These are phyloP conservation scores for Erinaceus europaeus DNA, from an alignment of 2,113 vertebrate species.

Conservation along the genomic window DNA sequence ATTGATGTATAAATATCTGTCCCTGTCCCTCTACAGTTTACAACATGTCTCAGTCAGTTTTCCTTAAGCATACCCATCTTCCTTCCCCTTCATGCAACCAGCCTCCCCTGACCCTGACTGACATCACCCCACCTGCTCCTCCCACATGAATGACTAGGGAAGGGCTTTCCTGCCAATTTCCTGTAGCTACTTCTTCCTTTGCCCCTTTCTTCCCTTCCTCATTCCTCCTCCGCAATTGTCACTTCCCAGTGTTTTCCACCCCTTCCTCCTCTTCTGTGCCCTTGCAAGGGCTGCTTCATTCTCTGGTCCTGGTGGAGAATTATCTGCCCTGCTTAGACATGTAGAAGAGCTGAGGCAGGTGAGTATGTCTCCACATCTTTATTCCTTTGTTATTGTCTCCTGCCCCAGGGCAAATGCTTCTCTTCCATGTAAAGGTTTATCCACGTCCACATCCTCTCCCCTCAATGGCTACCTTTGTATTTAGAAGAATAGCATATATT, in stretches of 20 bases:
- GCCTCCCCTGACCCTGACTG: accelerated
- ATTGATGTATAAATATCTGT: background rate
- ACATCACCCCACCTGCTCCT: background rate
- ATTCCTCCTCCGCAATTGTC: slow-evolving; percentile 1
- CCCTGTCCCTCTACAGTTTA: background rate
- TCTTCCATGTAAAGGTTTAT: slow-evolving; percentile 44
- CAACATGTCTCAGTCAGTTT: background rate
- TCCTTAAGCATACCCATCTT: background rate
- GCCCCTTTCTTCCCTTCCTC: slow-evolving; percentile 9
- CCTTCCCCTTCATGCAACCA: background rate
- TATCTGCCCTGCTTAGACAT: slow-evolving; percentile 48
- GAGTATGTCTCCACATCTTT: slow-evolving; percentile 24
- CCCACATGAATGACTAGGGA: background rate
- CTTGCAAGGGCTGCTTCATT: background rate
- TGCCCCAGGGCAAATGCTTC: slow-evolving; percentile 38
- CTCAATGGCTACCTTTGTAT: slow-evolving; percentile 68
- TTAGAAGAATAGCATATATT: no score
- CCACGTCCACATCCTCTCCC: background rate
- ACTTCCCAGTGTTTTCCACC: background rate
- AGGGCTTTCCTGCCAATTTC: background rate
- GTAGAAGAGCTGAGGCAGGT: slow-evolving; percentile 34
- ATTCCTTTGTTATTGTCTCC: slow-evolving; percentile 6
- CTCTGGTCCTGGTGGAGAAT: background rate
- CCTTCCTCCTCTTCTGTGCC: background rate
- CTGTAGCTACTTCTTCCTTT: background rate